Percentiles rank a stretch among this genome's conserved stretches.
phyloP scores from a whole-genome alignment of 2,888 invertebrate genomes.

The Heliconius ismenius region DNA sequence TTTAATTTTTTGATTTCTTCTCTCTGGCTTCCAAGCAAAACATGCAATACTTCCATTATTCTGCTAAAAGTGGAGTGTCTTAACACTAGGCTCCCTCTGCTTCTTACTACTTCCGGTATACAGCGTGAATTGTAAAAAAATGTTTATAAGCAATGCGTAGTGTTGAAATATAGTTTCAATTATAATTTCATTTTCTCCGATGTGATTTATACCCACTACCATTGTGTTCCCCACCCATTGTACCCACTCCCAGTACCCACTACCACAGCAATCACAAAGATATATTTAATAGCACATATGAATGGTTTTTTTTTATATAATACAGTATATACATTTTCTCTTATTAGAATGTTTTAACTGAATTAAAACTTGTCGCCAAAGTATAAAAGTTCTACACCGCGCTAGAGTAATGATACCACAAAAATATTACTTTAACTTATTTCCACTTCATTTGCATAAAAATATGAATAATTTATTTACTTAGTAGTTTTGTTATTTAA shows the following conservation, averaged over 20 bases:
- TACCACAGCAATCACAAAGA: background rate
- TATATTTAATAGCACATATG: background rate
- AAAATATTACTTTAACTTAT: slow-evolving; percentile 19
- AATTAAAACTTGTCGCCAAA: slow-evolving; percentile 18
- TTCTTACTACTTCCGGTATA: too few species aligned
- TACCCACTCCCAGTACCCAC: too few species aligned
- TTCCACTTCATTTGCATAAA: slow-evolving; percentile 18
- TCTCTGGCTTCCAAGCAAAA: too few species aligned
- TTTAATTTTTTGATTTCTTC: too few species aligned
- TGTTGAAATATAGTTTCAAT: too few species aligned
- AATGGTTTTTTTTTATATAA: background rate
- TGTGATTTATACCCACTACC: background rate
- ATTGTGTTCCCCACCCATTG: background rate
- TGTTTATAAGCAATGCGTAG: too few species aligned
- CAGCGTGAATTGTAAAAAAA: too few species aligned
- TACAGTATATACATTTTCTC: background rate
- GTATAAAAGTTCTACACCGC: slow-evolving; percentile 15
- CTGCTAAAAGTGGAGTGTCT: too few species aligned
- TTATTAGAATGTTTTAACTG: slow-evolving; percentile 9
- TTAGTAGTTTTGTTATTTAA: slow-evolving; percentile 21
- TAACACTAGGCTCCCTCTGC: too few species aligned
- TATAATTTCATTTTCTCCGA: too few species aligned
- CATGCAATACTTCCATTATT: too few species aligned
- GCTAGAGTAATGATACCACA: slow-evolving; percentile 18
- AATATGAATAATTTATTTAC: slow-evolving; percentile 21